These are phyloP conservation scores for Oscheius sp. DNA, from an alignment of 1,140 invertebrate species.

Conservation along the genomic window DNA sequence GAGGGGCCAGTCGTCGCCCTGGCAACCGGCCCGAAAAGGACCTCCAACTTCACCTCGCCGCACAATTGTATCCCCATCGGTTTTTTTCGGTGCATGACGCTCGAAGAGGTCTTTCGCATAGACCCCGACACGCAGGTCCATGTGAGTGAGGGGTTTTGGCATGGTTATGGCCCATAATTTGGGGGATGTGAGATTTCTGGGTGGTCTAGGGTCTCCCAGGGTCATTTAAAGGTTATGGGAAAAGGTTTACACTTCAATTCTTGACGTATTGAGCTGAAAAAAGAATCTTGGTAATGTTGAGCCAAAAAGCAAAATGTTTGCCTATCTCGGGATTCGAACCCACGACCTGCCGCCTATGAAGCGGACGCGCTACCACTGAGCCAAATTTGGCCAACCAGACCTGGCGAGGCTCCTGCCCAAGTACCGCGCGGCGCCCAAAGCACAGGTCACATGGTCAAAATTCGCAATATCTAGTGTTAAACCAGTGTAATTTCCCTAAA, in stretches of 20 bases:
- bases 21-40: constrained; percentile 2
- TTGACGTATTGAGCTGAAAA: no score
- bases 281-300: no score
- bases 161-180: no score
- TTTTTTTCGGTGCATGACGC: neutral
- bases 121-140: neutral
- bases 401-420: neutral
- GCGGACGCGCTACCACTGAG: no score
- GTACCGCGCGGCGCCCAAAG: neutral
- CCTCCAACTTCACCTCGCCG: neutral
- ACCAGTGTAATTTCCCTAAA: neutral
- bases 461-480: neutral
- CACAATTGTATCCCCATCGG: neutral
- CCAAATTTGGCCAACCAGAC: no score
- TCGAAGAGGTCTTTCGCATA: neutral
- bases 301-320: no score
- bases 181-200: no score
- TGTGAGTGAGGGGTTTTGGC: neutral
- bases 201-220: no score
- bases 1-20: neutral
- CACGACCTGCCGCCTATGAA: no score
- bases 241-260: no score
- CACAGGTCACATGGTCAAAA: neutral
- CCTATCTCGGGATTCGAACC: no score
- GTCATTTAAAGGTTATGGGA: no score